Evolutionary conservation across 2,113 vertebrate genomes (phyloP).

Genomic region (Prunella fulvescens): DNA sequence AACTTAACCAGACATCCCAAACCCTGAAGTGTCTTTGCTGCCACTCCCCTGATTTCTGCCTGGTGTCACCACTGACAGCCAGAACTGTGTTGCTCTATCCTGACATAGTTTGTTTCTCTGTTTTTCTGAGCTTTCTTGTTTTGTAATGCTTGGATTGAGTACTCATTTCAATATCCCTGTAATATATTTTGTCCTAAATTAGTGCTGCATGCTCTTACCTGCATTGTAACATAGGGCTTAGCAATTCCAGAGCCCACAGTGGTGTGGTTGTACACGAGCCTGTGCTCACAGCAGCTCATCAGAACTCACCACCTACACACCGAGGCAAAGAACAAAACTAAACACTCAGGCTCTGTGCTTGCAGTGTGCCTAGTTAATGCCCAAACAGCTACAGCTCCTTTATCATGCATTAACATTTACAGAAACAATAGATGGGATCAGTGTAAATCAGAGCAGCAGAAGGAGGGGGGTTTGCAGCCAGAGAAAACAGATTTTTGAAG

Average conservation of each 20-base stretch:
- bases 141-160: neutral
- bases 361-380: neutral
- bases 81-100: neutral
- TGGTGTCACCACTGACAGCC: neutral
- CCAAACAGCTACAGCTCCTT: neutral
- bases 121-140: neutral
- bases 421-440: neutral
- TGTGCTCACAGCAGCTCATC: neutral
- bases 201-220: neutral
- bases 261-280: neutral
- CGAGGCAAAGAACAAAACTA: neutral
- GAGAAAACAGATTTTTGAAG: neutral
- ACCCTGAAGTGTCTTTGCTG: neutral
- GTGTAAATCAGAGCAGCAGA: neutral
- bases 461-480: neutral
- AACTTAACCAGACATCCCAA: neutral
- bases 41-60: neutral
- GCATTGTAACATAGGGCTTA: neutral
- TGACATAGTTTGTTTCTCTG: neutral
- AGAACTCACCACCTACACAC: neutral
- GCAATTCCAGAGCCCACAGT: neutral
- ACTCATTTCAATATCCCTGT: neutral
- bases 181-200: neutral
- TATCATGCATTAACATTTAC: neutral
- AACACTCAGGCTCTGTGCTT: neutral